Conservation (phyloP, 2,888 invertebrate genomes). For the Alviniconcha strummeri region DNA sequence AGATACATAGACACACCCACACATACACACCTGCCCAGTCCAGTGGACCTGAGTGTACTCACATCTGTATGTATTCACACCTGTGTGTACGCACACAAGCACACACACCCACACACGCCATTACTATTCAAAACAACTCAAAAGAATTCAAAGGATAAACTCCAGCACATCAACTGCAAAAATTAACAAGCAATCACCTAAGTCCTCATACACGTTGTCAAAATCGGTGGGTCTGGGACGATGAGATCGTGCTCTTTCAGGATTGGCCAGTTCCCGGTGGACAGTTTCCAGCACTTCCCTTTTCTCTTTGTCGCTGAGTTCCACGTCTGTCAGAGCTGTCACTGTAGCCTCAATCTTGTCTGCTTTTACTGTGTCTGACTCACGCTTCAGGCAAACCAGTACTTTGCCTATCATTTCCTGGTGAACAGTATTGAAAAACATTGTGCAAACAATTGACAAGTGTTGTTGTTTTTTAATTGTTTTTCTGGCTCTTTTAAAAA, state of each 20-base stretch:
- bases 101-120: no score
- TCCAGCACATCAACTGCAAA: no score
- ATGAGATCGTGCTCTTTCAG: neutral
- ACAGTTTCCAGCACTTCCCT: neutral
- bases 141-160: no score
- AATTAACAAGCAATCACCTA: neutral
- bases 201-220: conserved; percentile 23
- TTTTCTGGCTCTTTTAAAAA: no score
- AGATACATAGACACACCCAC: no score
- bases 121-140: no score
- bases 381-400: conserved; percentile 13
- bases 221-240: conserved; percentile 10
- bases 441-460: neutral
- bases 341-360: conserved; percentile 7
- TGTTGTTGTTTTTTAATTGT: neutral
- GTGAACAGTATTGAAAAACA: no score
- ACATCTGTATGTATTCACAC: no score
- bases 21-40: no score
- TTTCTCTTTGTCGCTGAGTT: neutral
- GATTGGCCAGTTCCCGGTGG: conserved; percentile 12
- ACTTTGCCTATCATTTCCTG: conserved; percentile 32
- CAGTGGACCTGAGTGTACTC: no score
- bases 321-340: neutral
- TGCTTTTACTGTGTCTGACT: neutral
- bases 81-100: no score